These are phyloP conservation scores for Allygus modestus DNA, from an alignment of 2,888 invertebrate genomes.

Conservation along the genomic window DNA sequence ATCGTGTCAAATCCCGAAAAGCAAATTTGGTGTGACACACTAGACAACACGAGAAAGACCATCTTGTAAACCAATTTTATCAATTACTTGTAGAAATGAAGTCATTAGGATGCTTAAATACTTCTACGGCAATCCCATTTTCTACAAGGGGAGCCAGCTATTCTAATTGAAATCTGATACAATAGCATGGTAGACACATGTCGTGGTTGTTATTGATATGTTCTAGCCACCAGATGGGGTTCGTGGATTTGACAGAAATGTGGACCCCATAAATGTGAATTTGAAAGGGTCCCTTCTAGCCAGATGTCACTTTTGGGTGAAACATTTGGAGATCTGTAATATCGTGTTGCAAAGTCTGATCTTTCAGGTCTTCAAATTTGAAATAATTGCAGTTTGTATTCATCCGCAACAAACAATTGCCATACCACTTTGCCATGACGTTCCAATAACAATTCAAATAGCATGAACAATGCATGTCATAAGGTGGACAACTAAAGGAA, in stretches of 20 bases:
- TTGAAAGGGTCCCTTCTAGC: slow-evolving; percentile 8
- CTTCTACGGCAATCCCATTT: neutral
- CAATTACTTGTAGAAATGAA: neutral
- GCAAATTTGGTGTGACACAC: no score
- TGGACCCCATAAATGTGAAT: slow-evolving; percentile 31
- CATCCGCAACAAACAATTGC: no score
- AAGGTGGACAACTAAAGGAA: no score
- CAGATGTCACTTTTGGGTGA: slow-evolving; percentile 28
- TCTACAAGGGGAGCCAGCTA: neutral
- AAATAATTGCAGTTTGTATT: no score
- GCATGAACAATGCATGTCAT: no score
- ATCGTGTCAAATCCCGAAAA: no score
- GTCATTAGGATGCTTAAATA: neutral
- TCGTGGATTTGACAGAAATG: slow-evolving; percentile 28
- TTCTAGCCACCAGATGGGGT: slow-evolving; percentile 39
- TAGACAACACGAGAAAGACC: no score
- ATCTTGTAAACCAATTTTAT: no score
- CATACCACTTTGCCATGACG: no score
- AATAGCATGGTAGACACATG: slow-evolving; percentile 4
- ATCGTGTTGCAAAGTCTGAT: neutral
- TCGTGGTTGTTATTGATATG: slow-evolving; percentile 44
- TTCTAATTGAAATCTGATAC: slow-evolving; percentile 24
- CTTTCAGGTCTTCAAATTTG: no score
- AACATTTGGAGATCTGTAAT: neutral
- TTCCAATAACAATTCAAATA: no score